A percentile compares a stretch with the other conserved stretches of the same genome.
Evolutionary conservation across 2,797 vertebrate species (phyloP).

Genomic region (Lagorchestes hirsutus): DNA sequence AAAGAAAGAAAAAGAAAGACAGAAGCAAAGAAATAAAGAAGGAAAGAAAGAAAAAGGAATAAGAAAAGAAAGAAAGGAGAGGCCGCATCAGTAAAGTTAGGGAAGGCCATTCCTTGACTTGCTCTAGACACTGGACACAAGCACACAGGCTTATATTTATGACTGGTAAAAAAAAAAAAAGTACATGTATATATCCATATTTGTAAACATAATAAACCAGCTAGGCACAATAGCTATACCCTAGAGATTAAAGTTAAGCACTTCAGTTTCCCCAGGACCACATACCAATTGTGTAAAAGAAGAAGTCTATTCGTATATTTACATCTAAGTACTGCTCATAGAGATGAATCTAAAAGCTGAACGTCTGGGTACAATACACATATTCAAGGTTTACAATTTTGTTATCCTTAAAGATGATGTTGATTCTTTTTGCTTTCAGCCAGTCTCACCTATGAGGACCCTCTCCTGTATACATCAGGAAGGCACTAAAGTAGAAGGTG

Average conservation of each 20-base stretch:
- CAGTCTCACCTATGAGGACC: neutral
- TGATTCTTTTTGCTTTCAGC: conserved; percentile 10
- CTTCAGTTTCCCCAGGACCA: neutral
- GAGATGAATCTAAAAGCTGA: neutral
- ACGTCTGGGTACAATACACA: neutral
- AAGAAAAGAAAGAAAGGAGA: neutral
- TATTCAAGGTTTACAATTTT: conserved; percentile 16
- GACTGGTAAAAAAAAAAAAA: neutral
- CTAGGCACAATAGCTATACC: neutral
- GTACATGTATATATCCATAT: neutral
- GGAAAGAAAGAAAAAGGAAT: neutral
- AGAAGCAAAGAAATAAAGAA: no score
- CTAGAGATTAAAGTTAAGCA: neutral
- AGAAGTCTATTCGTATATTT: neutral
- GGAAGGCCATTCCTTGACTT: neutral
- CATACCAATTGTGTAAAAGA: neutral
- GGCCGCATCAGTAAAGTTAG: neutral
- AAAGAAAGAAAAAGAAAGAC: no score
- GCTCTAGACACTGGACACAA: neutral
- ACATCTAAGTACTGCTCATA: neutral
- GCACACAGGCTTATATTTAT: conserved; percentile 2
- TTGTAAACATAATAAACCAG: conserved; percentile 6
- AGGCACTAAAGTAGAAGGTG: conserved; percentile 4
- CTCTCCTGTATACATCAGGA: conserved; percentile 18
- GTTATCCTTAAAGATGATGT: conserved; percentile 23